phyloP scores from a whole-genome alignment of 2,888 invertebrate genomes.

The Meteorus cinctellus region DNA sequence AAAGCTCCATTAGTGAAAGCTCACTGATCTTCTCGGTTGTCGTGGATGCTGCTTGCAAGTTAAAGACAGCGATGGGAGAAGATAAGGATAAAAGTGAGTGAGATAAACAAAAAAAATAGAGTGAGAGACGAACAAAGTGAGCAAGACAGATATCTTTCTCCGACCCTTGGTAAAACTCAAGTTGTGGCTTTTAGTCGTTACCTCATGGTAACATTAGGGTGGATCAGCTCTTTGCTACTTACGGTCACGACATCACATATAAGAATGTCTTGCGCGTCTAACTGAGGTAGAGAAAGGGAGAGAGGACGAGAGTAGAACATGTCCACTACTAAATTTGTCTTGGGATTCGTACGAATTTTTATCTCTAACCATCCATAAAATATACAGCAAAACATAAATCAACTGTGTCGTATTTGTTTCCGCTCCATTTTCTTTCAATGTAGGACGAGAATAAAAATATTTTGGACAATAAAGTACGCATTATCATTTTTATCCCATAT shows the following conservation, averaged over 20 bases:
- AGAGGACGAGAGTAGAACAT: slow-evolving; percentile 20
- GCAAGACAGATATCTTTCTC: slow-evolving; percentile 36
- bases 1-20: slow-evolving; percentile 44
- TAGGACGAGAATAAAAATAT: too few relatives aligned
- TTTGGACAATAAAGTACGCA: not conserved
- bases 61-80: slow-evolving; percentile 30
- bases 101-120: not conserved
- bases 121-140: slow-evolving; percentile 5
- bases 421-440: not conserved
- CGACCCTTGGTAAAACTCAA: slow-evolving; percentile 28
- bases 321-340: slow-evolving; percentile 41
- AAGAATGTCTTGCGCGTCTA: not conserved
- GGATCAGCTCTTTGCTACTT: slow-evolving; percentile 40
- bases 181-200: slow-evolving; percentile 47
- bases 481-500: not conserved
- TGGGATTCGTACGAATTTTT: slow-evolving; percentile 28
- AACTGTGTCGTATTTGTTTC: not conserved
- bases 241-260: slow-evolving; percentile 17
- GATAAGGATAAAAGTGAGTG: slow-evolving; percentile 38
- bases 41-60: slow-evolving; percentile 32
- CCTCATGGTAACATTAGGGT: slow-evolving; percentile 44
- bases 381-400: not conserved
- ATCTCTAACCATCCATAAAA: slow-evolving; percentile 6
- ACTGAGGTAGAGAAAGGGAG: not conserved
- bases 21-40: slow-evolving; percentile 48